Evolutionary conservation across 2,888 invertebrate genomes (phyloP), one percentile per base, ranked within the genome.

Genomic region (Margaritifera margaritifera): DNA sequence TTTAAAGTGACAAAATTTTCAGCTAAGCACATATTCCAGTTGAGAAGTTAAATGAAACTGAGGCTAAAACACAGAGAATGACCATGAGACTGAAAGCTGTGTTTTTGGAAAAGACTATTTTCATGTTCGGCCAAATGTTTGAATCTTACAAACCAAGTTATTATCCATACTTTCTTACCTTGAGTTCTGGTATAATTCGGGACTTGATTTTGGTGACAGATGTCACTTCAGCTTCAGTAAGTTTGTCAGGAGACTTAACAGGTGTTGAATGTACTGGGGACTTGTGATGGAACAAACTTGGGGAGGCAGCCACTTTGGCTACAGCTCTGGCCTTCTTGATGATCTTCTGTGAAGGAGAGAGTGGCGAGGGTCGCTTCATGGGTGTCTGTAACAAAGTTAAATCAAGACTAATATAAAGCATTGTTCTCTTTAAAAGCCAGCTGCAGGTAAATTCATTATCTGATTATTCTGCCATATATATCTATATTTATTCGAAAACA

Each of bases 271-370:
- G 42, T 42, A 42, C 42, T 42, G 42, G 42, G 42, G 42, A 42
- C 42, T 42, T 42, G 42, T 42, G 42, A 42, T 42, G 42, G 2
- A 42, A 42, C 42, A 42, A 11, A 42, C 42, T 42, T 42, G 80
- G 74, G n/a, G 77, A 71, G 6, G 69, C 68, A 20, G 71, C 62
- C 25, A 67, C 63, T 25, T 67, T 70, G 18, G 70, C 75, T 11
- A 74, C 68, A 56, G 70, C 64, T 61, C 72, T 75, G 53, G 75
- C 73, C 67, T 76, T 74, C 72, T 80, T 81, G 24, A 75, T 56
- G 57, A 75, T 75, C 66, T 77, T 77, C 57, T 75, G 72, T 52
- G 77, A 74, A 20, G 77, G 72, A 50, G 77, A 74, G 1, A 77
- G 63, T 22, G 72, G 68, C 58, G 73, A 74, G 19, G 69, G 65